Evolutionary conservation across 1,140 invertebrate genomes (phyloP).

Genomic region (Macrobrachium nipponense): DNA sequence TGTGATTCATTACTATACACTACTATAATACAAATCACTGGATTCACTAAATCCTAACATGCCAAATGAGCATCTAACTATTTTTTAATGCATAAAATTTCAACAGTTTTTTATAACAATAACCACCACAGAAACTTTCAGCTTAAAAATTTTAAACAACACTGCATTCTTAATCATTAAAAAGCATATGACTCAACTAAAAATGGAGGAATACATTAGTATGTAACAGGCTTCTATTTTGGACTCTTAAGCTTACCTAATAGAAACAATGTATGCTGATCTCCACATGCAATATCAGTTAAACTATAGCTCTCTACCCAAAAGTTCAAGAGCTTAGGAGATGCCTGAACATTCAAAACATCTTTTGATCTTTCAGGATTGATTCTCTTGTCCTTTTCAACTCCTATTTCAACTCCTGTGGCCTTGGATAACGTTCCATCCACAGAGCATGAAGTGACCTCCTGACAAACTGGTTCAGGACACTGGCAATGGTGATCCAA

Average conservation of each 20-base stretch:
- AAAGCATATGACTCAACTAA: background rate
- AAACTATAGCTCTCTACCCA: slow-evolving; percentile 40
- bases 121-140: too few species aligned
- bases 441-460: too few species aligned
- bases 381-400: background rate
- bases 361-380: slow-evolving; percentile 1
- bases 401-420: background rate
- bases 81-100: too few species aligned
- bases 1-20: too few species aligned
- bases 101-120: too few species aligned
- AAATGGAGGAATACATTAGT: background rate
- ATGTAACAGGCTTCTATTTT: background rate
- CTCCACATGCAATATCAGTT: slow-evolving; percentile 34
- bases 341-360: slow-evolving; percentile 48
- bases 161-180: background rate
- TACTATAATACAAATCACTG: too few species aligned
- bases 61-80: too few species aligned
- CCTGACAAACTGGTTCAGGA: slow-evolving; percentile 5
- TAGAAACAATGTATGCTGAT: slow-evolving; percentile 44
- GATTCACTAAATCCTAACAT: too few species aligned
- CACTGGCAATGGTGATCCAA: slow-evolving; percentile 31
- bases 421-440: too few species aligned
- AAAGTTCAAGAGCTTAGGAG: slow-evolving; percentile 41
- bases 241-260: slow-evolving; percentile 16
- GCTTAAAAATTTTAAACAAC: too few species aligned